A percentile compares a stretch with the other conserved stretches of the same genome.
phyloP scores from a whole-genome alignment of 92 coral and sea anemone species.

The Paramuricea clavata region DNA sequence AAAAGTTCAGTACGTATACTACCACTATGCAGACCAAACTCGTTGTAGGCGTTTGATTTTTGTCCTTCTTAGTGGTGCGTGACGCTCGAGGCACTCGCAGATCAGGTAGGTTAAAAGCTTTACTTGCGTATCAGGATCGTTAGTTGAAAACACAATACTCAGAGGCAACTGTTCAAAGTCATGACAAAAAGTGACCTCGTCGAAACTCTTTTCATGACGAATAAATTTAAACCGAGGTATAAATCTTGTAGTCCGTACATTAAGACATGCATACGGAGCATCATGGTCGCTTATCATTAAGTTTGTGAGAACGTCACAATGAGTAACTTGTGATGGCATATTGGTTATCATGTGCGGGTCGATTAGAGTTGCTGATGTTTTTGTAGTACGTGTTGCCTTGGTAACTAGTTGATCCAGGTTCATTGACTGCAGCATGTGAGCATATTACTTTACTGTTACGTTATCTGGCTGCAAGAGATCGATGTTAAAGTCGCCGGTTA shows the following conservation, averaged over 20 bases:
- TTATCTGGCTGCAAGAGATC: constrained; percentile 41
- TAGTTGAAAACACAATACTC: background rate
- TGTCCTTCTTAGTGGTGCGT: constrained; percentile 49
- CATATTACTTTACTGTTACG: background rate
- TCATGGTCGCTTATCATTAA: constrained; percentile 30
- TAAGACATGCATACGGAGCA: constrained; percentile 46
- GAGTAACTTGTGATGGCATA: constrained; percentile 33
- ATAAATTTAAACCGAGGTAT: background rate
- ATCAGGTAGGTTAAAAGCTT: too few relatives aligned
- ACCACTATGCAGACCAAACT: constrained; percentile 50
- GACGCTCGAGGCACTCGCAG: too few relatives aligned
- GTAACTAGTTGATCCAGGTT: constrained; percentile 23
- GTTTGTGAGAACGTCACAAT: constrained; percentile 23
- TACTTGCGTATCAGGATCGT: constrained; percentile 18
- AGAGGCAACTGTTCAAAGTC: constrained; percentile 10
- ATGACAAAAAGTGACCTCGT: background rate
- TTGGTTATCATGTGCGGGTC: constrained; percentile 33
- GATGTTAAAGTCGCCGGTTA: constrained; percentile 72
- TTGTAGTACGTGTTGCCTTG: constrained; percentile 26
- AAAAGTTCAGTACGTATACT: constrained; percentile 56
- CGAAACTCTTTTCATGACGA: constrained; percentile 13
- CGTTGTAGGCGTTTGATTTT: too few relatives aligned
- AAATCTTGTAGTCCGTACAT: constrained; percentile 53
- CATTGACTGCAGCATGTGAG: background rate
- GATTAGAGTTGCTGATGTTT: background rate